phyloP scores from a whole-genome alignment of 1,140 invertebrate genomes.

The Harpegnathos saltator region DNA sequence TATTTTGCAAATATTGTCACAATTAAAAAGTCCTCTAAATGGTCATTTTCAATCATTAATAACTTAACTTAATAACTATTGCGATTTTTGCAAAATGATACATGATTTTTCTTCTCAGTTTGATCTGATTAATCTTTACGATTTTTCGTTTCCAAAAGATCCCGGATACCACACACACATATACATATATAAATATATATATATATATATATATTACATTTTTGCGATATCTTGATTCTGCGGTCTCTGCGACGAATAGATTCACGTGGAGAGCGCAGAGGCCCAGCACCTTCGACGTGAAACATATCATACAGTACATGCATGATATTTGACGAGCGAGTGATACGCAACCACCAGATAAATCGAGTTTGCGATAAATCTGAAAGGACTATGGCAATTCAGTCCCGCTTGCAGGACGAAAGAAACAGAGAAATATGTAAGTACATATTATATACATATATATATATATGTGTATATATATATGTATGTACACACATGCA shows the following conservation, averaged over 20 bases:
- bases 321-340: constrained; percentile 57
- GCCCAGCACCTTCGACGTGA: constrained; percentile 30
- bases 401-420: constrained; percentile 38
- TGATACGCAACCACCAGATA: constrained; percentile 61
- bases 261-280: constrained; percentile 9
- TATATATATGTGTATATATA: constrained; percentile 14
- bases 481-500: too few relatives aligned
- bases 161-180: too few relatives aligned
- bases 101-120: too few relatives aligned
- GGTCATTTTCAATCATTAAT: too few relatives aligned
- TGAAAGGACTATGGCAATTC: constrained; percentile 26
- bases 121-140: too few relatives aligned
- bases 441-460: neutral
- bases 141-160: too few relatives aligned
- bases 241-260: constrained; percentile 26
- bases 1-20: too few relatives aligned
- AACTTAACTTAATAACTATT: too few relatives aligned
- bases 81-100: too few relatives aligned
- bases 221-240: constrained; percentile 18
- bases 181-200: too few relatives aligned
- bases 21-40: too few relatives aligned
- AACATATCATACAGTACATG: too few relatives aligned
- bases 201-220: constrained; percentile 21
- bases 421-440: constrained; percentile 57
- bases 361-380: constrained; percentile 60